Evolutionary conservation across 1,140 invertebrate genomes (phyloP).

Genomic region (Drosophila takahashii): DNA sequence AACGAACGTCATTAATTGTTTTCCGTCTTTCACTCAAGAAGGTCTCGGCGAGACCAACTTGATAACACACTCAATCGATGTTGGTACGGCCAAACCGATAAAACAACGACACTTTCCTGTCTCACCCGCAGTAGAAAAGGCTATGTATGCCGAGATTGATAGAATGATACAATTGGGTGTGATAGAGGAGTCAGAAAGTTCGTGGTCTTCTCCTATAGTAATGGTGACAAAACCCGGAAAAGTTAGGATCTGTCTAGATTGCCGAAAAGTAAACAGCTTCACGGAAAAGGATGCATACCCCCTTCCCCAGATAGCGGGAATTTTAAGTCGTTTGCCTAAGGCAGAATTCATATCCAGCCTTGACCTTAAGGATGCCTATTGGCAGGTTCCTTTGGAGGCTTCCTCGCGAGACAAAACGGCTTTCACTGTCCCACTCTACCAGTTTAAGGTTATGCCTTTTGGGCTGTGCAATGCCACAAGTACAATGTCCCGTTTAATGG

Average conservation of each 20-base stretch:
- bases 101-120: neutral
- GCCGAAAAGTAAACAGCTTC: constrained; percentile 3
- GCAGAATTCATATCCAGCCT: neutral
- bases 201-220: neutral
- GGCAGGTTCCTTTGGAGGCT: neutral
- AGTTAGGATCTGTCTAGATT: neutral
- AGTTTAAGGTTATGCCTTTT: constrained; percentile 4
- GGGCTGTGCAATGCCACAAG: neutral
- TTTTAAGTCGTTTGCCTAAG: neutral
- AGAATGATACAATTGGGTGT: neutral
- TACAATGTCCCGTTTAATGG: neutral
- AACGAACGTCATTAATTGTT: neutral
- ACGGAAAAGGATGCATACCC: constrained; percentile 6
- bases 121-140: neutral
- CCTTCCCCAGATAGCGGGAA: neutral
- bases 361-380: constrained; percentile 3
- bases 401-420: neutral
- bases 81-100: no score
- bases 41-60: neutral
- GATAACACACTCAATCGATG: neutral
- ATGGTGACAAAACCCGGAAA: constrained; percentile 1
- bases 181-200: constrained; percentile 1
- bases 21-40: constrained; percentile 4
- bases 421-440: neutral
- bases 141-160: neutral